phyloP scores from a whole-genome alignment of 2,113 vertebrate species.

The Macquaria australasica region DNA sequence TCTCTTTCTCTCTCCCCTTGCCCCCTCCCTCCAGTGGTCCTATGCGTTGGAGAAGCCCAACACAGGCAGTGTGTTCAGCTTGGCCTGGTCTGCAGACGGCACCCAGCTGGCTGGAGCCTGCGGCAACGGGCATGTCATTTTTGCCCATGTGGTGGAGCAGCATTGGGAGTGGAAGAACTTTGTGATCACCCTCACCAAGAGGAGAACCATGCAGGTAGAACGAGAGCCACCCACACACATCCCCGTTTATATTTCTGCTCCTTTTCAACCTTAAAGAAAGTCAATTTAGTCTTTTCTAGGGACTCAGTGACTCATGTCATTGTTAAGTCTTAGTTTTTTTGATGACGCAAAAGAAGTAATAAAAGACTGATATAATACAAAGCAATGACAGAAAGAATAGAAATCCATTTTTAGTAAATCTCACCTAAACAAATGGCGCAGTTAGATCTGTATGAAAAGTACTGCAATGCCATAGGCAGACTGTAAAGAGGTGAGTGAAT shows the following conservation, averaged over 20 bases:
- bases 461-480: constrained; percentile 19
- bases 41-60: constrained; percentile 96
- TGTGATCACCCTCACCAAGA: constrained; percentile 92
- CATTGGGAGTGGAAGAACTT: constrained; percentile 97
- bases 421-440: not conserved
- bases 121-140: constrained; percentile 95
- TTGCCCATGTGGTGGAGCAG: constrained; percentile 96
- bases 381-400: not conserved
- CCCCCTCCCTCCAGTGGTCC: constrained; percentile 89
- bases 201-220: constrained; percentile 95
- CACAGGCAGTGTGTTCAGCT: constrained; percentile 93
- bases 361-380: not conserved
- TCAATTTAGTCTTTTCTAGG: not conserved
- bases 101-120: constrained; percentile 96
- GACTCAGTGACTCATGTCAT: not conserved
- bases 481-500: constrained; percentile 33
- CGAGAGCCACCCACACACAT: not conserved
- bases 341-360: not conserved
- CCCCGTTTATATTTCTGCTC: not conserved
- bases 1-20: not conserved
- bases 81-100: constrained; percentile 95
- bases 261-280: constrained; percentile 4
- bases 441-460: not conserved
- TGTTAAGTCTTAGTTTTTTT: not conserved
- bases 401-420: not conserved